Conservation (phyloP, 2,797 vertebrate genomes). For the Hippoglossus hippoglossus region DNA sequence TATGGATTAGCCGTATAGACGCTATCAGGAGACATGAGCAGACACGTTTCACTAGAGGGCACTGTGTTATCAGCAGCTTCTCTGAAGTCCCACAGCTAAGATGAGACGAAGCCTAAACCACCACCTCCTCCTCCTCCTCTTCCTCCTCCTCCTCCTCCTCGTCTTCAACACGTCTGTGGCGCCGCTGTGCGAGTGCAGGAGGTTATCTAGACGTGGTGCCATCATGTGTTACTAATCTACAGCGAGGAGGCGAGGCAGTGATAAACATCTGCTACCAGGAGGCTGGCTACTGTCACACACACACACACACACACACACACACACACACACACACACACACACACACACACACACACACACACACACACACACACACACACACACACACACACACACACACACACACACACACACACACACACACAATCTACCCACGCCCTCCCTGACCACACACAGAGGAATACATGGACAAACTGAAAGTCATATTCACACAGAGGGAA, state of each 20-base stretch:
- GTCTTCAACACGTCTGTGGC: constrained; percentile 44
- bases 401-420: constrained; percentile 4
- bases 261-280: constrained; percentile 71
- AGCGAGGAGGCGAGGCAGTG: constrained; percentile 56
- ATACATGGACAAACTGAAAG: constrained; percentile 17
- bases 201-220: constrained; percentile 72
- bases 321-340: constrained; percentile 1
- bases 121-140: constrained; percentile 12
- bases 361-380: constrained; percentile 9
- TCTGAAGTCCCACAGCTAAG: constrained; percentile 30
- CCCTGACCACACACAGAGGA: constrained; percentile 8
- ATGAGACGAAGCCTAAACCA: constrained; percentile 33
- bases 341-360: constrained; percentile 7
- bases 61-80: constrained; percentile 66
- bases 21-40: constrained; percentile 25
- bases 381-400: constrained; percentile 11
- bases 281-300: constrained; percentile 26
- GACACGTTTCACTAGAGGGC: constrained; percentile 69
- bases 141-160: constrained; percentile 11
- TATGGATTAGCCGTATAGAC: constrained; percentile 25
- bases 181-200: constrained; percentile 50
- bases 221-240: constrained; percentile 79
- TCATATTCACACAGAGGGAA: no score
- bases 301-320: constrained; percentile 5
- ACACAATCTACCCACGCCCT: background rate